Conservation (phyloP, 2,113 vertebrate species). For the Notarius quadriscutis region DNA sequence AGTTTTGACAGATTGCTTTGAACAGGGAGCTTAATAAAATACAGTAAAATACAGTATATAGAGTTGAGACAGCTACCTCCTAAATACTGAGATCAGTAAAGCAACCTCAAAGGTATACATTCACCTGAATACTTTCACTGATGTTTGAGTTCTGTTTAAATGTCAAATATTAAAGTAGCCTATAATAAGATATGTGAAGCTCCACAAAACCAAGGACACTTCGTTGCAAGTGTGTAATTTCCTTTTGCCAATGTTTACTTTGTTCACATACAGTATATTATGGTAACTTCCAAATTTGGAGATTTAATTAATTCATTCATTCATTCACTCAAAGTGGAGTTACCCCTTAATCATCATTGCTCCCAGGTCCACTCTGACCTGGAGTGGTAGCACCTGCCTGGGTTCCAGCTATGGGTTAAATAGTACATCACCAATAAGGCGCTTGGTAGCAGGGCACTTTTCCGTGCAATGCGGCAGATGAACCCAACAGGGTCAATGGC, state of each 20-base stretch:
- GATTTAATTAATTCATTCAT: neutral
- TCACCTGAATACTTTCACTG: neutral
- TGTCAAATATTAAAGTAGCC: neutral
- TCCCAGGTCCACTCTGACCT: too few species aligned
- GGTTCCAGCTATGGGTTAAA: too few species aligned
- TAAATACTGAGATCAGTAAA: slow-evolving; percentile 3
- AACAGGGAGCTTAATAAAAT: neutral
- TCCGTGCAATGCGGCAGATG: too few species aligned
- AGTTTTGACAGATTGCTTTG: neutral
- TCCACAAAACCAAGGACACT: neutral
- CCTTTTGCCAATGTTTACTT: too few species aligned
- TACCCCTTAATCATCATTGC: too few species aligned
- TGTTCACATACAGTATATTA: neutral
- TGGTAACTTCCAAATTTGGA: neutral
- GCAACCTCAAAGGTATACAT: neutral
- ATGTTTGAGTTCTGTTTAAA: slow-evolving; percentile 3
- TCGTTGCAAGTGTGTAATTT: neutral
- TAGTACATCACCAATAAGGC: too few species aligned
- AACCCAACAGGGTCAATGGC: too few species aligned
- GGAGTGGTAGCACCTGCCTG: too few species aligned
- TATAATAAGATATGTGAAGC: neutral
- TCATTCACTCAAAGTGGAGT: neutral
- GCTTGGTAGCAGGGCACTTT: too few species aligned
- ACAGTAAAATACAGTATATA: neutral
- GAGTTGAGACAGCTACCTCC: neutral